Evolutionary conservation across 2,888 invertebrate genomes (phyloP), one percentile per base, ranked within the genome.

Genomic region (Monoplex corrugatus): DNA sequence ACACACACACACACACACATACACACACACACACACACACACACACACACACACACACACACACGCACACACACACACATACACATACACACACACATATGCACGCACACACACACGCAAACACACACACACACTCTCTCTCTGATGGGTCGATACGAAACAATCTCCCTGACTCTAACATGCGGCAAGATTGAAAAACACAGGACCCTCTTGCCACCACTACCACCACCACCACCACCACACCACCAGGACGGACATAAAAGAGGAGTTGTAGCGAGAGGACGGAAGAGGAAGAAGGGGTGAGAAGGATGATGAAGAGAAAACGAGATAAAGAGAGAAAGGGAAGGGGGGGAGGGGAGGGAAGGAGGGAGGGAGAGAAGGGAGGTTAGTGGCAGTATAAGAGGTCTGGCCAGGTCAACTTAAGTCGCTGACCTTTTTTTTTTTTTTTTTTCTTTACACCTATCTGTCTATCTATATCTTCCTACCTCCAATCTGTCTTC

Each of bases 341-440:
- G 63, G 50, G 38, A 32, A 68, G 35, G 16, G 35, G 40, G 0
- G 63, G 35, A 19, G 32, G 44, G 16, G 3, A 32, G 32, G 38
- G 40, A 28, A 38, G 32, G 86, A 86, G 44, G 40, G 43, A 40
- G 16, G 57, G 72, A 44, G 32, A 44, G 38, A 19, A 32, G 43
- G 63, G 32, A 1, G n/a, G 28, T 75, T 13, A 44, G 75, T 32
- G 40, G 32, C 63, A 35, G 43, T 35, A 45, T 45, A 45, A 50
- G 68, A 63, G 88, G 82, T 32, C 68, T 43, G 88, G 83, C 32
- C 83, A 88, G 88, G 88, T 88, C 83, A 88, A 63, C 57, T 82
- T 32, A 68, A 88, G 82, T 82, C 88, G 88, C 57, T 83, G 88
- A 83, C 87, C 87, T 87, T 38, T 10, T 28, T 57, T 86, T 84